phyloP scores from a whole-genome alignment of 2,797 vertebrate species.

The Onychomys torridus region DNA sequence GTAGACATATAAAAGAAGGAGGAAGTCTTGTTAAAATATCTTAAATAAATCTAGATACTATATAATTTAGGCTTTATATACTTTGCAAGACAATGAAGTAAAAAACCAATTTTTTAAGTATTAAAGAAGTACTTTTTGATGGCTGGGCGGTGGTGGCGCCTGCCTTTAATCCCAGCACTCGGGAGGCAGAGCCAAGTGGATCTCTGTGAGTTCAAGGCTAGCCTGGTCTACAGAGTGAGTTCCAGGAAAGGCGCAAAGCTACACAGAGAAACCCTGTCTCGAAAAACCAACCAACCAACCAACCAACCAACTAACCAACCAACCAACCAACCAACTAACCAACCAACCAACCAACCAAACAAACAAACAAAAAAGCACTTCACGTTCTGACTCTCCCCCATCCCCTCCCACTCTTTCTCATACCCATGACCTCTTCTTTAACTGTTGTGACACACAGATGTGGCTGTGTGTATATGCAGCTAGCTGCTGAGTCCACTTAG shows the following conservation, averaged over 20 bases:
- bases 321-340: no score
- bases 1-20: neutral
- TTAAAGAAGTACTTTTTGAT: neutral
- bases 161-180: no score
- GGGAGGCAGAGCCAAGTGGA: no score
- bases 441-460: neutral
- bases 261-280: no score
- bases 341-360: no score
- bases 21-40: constrained; percentile 27
- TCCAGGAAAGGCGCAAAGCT: no score
- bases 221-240: no score
- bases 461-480: neutral
- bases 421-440: neutral
- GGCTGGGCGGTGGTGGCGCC: no score
- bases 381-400: neutral
- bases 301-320: no score
- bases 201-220: no score
- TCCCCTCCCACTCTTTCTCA: neutral
- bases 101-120: neutral
- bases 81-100: constrained; percentile 7
- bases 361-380: no score
- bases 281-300: no score
- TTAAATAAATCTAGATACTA: constrained; percentile 28
- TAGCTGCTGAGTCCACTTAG: neutral
- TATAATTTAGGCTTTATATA: constrained; percentile 3